Conservation (phyloP, 2,888 invertebrate genomes). For the Willowsia nigromaculata region DNA sequence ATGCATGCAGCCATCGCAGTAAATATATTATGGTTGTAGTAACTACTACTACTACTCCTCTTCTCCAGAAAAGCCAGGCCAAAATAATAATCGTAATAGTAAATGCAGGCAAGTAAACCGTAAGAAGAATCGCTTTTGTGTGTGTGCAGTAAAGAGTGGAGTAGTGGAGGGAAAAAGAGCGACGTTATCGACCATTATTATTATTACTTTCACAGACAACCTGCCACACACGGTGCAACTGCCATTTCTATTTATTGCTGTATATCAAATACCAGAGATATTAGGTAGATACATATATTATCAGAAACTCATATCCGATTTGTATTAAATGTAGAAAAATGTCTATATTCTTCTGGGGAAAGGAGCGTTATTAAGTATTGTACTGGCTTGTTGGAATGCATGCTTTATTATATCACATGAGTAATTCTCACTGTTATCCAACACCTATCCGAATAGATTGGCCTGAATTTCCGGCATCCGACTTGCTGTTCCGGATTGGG, state of each 20-base stretch:
- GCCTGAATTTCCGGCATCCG: constrained; percentile 40
- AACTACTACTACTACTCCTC: too few species aligned
- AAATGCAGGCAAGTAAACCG: constrained; percentile 37
- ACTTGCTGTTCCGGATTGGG: constrained; percentile 70
- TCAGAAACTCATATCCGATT: background rate
- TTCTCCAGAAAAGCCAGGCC: constrained; percentile 38
- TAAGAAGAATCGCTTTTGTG: constrained; percentile 23
- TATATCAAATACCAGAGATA: background rate
- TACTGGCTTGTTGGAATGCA: background rate
- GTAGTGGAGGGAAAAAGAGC: constrained; percentile 29
- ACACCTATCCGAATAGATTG: constrained; percentile 44
- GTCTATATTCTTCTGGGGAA: background rate
- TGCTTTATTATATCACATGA: constrained; percentile 8
- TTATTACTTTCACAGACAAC: constrained; percentile 52
- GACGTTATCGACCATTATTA: constrained; percentile 61
- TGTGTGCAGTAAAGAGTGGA: background rate
- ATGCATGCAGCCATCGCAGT: background rate
- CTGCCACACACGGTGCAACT: constrained; percentile 31
- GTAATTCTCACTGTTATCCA: constrained; percentile 39
- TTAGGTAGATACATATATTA: background rate
- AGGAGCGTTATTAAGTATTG: background rate
- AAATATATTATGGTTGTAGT: constrained; percentile 14
- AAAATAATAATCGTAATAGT: constrained; percentile 19
- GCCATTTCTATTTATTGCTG: constrained; percentile 7
- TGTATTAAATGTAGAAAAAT: background rate